A percentile compares a stretch with the other conserved stretches of the same genome.
Conservation (phyloP, 2,797 vertebrate species). For the Chromobotia macracanthus region DNA sequence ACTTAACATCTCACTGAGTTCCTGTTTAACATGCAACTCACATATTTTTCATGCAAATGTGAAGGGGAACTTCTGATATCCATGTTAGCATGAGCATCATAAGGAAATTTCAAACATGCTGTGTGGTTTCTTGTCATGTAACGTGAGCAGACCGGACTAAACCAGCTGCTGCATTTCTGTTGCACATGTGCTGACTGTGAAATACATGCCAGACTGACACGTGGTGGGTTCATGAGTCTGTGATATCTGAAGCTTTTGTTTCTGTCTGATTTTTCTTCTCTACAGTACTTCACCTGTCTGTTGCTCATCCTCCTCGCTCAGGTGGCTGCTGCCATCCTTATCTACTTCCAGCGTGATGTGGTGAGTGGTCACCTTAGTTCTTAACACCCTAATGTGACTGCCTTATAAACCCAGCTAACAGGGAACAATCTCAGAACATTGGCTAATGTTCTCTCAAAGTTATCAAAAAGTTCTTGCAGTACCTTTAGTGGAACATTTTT, state of each 20-base stretch:
- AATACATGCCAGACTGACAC: not conserved
- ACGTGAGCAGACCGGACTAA: not conserved
- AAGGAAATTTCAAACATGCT: not conserved
- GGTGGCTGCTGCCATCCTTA: slow-evolving; percentile 79
- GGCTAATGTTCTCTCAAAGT: no score
- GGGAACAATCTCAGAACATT: no score
- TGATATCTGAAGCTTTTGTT: not conserved
- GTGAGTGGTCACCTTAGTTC: slow-evolving; percentile 72
- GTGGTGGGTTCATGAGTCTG: not conserved
- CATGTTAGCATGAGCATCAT: not conserved
- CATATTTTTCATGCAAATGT: not conserved
- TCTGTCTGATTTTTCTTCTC: slow-evolving; percentile 53
- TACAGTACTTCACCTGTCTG: slow-evolving; percentile 89
- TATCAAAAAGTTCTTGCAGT: no score
- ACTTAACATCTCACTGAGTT: not conserved
- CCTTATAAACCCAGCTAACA: no score
- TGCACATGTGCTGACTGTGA: slow-evolving; percentile 25
- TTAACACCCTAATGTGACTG: not conserved
- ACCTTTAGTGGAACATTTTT: no score
- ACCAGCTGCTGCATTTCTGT: slow-evolving; percentile 32
- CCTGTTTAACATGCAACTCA: not conserved
- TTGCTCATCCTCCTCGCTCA: slow-evolving; percentile 88
- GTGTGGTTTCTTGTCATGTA: slow-evolving; percentile 14
- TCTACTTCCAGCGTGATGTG: slow-evolving; percentile 83
- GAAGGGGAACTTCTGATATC: not conserved